These are phyloP conservation scores for Thunnus albacares DNA, from an alignment of 2,797 vertebrate species.

Conservation along the genomic window DNA sequence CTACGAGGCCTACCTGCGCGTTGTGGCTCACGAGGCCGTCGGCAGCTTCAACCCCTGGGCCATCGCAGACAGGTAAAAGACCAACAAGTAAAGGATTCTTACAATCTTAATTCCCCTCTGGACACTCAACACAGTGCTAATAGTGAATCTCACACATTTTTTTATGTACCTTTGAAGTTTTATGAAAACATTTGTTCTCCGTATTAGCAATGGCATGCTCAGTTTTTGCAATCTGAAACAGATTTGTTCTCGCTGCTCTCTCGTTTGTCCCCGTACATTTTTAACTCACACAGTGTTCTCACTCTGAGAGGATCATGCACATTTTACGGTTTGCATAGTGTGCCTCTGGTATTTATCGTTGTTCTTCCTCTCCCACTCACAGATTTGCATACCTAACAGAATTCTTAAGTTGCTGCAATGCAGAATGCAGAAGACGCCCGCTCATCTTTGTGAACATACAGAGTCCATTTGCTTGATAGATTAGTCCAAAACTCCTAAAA, in stretches of 20 bases:
- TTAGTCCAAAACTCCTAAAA: not conserved
- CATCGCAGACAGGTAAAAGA: conserved; percentile 89
- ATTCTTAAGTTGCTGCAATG: conserved; percentile 76
- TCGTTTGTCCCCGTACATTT: conserved; percentile 10
- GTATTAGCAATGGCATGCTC: not conserved
- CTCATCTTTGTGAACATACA: conserved; percentile 8
- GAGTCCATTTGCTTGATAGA: conserved; percentile 1
- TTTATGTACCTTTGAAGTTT: conserved; percentile 2
- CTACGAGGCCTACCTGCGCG: conserved; percentile 86
- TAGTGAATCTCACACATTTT: not conserved
- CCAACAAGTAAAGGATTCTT: not conserved
- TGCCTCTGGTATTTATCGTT: conserved; percentile 42
- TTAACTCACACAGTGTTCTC: conserved; percentile 6
- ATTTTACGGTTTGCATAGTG: conserved; percentile 41
- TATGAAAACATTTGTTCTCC: not conserved
- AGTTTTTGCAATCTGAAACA: not conserved
- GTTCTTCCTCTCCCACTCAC: conserved; percentile 49
- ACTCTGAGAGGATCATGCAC: conserved; percentile 30
- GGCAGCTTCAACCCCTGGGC: conserved; percentile 92
- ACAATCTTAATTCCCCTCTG: not conserved
- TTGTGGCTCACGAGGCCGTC: conserved; percentile 87
- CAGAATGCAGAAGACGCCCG: conserved; percentile 57
- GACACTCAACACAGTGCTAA: not conserved
- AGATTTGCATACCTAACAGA: conserved; percentile 78
- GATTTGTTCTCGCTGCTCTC: conserved; percentile 35